A percentile compares a stretch with the other conserved stretches of the same genome.
Conservation (phyloP, 2,113 vertebrate species). For the Lepisosteus osseus region DNA sequence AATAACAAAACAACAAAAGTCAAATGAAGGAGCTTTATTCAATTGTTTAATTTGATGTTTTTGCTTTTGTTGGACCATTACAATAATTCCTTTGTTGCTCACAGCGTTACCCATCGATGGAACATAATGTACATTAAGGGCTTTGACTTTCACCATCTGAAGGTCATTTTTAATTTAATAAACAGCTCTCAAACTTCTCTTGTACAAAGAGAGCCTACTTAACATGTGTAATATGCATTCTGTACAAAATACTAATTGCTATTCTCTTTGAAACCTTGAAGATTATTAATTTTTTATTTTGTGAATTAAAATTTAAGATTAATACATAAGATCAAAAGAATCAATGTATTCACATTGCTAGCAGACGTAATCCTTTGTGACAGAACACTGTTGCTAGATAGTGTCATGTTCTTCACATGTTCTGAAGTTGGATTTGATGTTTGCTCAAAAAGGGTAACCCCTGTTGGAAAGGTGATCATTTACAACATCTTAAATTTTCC, state of each 20-base stretch:
- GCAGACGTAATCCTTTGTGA: constrained; percentile 66
- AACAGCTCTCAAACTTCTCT: constrained; percentile 33
- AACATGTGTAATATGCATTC: constrained; percentile 45
- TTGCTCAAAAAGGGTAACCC: neutral
- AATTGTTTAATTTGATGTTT: no score
- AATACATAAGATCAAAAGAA: constrained; percentile 59
- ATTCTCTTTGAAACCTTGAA: constrained; percentile 56
- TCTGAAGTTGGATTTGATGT: constrained; percentile 44
- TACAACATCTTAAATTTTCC: neutral
- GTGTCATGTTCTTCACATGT: constrained; percentile 55
- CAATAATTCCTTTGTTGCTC: no score
- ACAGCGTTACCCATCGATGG: neutral
- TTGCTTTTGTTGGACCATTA: no score
- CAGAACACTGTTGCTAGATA: constrained; percentile 49
- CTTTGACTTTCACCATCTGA: constrained; percentile 44
- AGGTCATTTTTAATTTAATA: constrained; percentile 52
- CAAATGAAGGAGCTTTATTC: no score
- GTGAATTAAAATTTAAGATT: constrained; percentile 62
- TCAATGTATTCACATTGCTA: constrained; percentile 47
- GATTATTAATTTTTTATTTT: constrained; percentile 60
- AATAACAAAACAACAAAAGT: no score
- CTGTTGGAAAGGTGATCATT: neutral
- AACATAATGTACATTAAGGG: neutral
- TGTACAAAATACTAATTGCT: constrained; percentile 38
- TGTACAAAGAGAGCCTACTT: constrained; percentile 43